Evolutionary conservation across 2,888 invertebrate genomes (phyloP).

Genomic region (Suillia variegata): DNA sequence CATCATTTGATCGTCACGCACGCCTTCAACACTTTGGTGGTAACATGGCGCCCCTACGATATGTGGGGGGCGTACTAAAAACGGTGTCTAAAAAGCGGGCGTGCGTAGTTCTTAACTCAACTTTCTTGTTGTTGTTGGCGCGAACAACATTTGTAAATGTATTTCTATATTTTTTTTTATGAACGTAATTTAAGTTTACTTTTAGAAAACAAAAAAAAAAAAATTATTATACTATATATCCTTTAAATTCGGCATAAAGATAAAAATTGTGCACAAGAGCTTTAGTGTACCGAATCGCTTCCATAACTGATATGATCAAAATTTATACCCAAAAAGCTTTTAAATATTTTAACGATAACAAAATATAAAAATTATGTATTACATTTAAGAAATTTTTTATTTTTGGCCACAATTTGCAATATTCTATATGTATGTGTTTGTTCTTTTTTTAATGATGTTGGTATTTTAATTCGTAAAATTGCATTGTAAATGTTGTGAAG

Average conservation of each 20-base stretch:
- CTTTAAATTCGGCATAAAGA: no score
- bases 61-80: background rate
- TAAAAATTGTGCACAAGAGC: no score
- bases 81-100: background rate
- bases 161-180: background rate
- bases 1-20: constrained; percentile 51
- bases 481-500: no score
- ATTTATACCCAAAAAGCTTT: no score
- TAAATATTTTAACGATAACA: no score
- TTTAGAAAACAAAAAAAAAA: background rate
- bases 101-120: background rate
- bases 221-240: no score
- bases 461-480: no score
- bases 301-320: constrained; percentile 3
- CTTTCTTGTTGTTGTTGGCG: no score
- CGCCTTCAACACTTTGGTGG: no score
- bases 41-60: background rate
- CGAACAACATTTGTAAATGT: background rate
- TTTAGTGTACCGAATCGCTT: no score
- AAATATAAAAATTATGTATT: background rate
- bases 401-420: background rate
- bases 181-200: background rate
- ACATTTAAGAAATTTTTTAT: background rate
- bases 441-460: background rate
- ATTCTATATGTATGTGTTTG: background rate